Percentiles rank a stretch among this genome's conserved stretches.
phyloP scores from a whole-genome alignment of 2,113 vertebrate species.

The Stigmatopora nigra region DNA sequence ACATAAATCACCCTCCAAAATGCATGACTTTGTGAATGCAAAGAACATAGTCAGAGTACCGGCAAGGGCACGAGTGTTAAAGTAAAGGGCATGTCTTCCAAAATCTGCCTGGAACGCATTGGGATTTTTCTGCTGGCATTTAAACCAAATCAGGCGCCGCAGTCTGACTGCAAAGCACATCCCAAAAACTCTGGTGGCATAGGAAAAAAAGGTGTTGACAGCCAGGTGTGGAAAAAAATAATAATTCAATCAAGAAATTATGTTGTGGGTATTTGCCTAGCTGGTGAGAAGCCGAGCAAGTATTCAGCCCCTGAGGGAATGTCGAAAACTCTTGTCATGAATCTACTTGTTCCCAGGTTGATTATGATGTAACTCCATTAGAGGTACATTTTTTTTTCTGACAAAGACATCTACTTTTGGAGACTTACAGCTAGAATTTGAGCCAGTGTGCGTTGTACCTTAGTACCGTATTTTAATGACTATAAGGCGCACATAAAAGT shows the following conservation, averaged over 20 bases:
- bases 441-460: too few species aligned
- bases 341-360: neutral
- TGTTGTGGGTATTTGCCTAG: neutral
- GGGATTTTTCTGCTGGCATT: neutral
- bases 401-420: too few species aligned
- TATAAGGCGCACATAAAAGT: too few species aligned
- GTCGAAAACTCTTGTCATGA: neutral
- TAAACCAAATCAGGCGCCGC: neutral
- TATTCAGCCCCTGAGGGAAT: neutral
- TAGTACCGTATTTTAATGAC: too few species aligned
- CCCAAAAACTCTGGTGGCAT: neutral
- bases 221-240: neutral
- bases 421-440: too few species aligned
- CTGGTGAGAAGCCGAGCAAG: neutral
- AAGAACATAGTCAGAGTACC: neutral
- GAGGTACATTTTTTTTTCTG: too few species aligned
- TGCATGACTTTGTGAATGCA: slow-evolving; percentile 7
- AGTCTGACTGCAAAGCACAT: neutral
- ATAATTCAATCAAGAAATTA: slow-evolving; percentile 6
- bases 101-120: neutral
- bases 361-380: too few species aligned
- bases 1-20: slow-evolving; percentile 9
- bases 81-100: neutral
- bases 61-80: neutral
- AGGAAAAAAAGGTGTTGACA: neutral